These are phyloP conservation scores for Ricordea florida DNA, from an alignment of 92 coral and sea anemone genomes.

Conservation along the genomic window DNA sequence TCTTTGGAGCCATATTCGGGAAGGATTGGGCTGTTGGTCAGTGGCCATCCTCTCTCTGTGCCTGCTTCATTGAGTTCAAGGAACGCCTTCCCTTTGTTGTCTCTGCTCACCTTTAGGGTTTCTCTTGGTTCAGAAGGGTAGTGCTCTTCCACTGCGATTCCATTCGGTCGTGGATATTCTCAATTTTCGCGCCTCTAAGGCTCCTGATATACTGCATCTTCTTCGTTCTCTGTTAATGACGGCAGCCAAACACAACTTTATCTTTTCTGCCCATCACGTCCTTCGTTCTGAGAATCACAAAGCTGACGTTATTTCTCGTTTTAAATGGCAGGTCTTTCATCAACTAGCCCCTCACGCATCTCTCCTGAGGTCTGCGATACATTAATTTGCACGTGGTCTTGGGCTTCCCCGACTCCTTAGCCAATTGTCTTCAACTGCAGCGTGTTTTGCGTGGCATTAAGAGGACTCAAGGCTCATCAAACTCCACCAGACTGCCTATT, in stretches of 20 bases:
- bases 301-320: conserved; percentile 63
- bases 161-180: conserved; percentile 50
- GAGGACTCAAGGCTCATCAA: too few species aligned
- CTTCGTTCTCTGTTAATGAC: conserved; percentile 25
- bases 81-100: conserved; percentile 45
- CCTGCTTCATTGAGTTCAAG: conserved; percentile 49
- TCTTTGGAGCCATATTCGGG: too few species aligned
- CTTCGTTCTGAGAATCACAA: conserved; percentile 27
- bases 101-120: conserved; percentile 44
- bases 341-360: conserved; percentile 41
- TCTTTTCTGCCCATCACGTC: conserved; percentile 34
- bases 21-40: too few species aligned
- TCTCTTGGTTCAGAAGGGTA: conserved; percentile 16
- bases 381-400: too few species aligned
- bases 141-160: conserved; percentile 32
- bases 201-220: conserved; percentile 29
- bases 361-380: too few species aligned
- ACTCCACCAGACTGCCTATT: too few species aligned
- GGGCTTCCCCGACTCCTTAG: too few species aligned
- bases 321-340: conserved; percentile 45
- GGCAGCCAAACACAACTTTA: conserved; percentile 16
- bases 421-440: too few species aligned
- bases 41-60: too few species aligned
- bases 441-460: too few species aligned
- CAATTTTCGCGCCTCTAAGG: conserved; percentile 39